Conservation (phyloP, 2,888 invertebrate genomes). For the Theretra japonica region DNA sequence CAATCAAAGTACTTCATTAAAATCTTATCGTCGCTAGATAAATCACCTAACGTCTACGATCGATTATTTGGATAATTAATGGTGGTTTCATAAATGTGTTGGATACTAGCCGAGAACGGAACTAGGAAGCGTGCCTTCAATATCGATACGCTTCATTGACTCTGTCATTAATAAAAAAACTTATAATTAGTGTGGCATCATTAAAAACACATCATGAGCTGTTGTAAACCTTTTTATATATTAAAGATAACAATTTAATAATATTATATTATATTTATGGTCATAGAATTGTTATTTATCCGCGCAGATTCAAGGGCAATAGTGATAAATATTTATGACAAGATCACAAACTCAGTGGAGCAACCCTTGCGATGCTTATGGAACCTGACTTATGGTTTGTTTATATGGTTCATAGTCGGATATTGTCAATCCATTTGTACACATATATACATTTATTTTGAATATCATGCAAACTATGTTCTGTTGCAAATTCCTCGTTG, state of each 20-base stretch:
- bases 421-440: neutral
- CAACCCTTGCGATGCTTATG: constrained; percentile 18
- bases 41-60: constrained; percentile 83
- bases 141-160: constrained; percentile 15
- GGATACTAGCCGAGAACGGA: constrained; percentile 65
- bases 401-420: neutral
- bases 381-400: constrained; percentile 20
- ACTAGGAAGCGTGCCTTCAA: constrained; percentile 22
- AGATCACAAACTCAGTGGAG: constrained; percentile 16
- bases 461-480: too few relatives aligned
- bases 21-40: constrained; percentile 84
- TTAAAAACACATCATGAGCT: too few relatives aligned
- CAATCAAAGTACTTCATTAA: constrained; percentile 85
- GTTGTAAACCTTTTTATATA: too few relatives aligned
- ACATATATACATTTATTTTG: neutral
- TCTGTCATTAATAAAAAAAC: constrained; percentile 6
- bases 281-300: neutral
- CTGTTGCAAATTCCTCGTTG: too few relatives aligned
- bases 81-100: constrained; percentile 77
- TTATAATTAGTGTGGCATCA: too few relatives aligned
- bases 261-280: too few relatives aligned
- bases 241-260: too few relatives aligned
- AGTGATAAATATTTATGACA: constrained; percentile 22
- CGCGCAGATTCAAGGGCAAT: neutral
- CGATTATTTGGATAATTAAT: constrained; percentile 85